Evolutionary conservation across 2,113 vertebrate genomes (phyloP).

Genomic region (Semicossyphus pulcher): DNA sequence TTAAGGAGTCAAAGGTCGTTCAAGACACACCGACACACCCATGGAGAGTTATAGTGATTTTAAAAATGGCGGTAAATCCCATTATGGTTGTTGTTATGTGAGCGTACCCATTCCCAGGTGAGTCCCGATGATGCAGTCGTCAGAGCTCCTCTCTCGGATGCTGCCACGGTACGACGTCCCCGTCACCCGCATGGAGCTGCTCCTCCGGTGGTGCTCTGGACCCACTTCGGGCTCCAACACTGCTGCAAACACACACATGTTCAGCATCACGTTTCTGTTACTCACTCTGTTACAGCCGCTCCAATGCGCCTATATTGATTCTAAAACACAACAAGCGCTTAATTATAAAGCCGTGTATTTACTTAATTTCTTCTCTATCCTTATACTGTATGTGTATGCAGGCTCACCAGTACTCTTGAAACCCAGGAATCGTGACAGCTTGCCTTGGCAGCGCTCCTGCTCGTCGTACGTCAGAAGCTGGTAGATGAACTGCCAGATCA

Average conservation of each 20-base stretch:
- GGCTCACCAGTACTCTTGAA: conserved; percentile 83
- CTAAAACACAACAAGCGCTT: neutral
- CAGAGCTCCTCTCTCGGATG: conserved; percentile 84
- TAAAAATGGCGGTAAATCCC: too few species aligned
- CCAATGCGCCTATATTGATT: neutral
- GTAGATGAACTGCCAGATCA: conserved; percentile 99
- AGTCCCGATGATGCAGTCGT: conserved; percentile 88
- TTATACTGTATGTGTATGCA: neutral
- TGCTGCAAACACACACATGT: conserved; percentile 51
- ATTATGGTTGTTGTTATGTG: neutral
- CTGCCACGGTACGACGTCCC: conserved; percentile 84
- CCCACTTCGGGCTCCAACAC: conserved; percentile 81
- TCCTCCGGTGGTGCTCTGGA: conserved; percentile 83
- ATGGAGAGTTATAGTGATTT: neutral
- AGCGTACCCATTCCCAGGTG: conserved; percentile 85
- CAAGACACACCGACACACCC: too few species aligned
- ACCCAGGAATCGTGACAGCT: conserved; percentile 96
- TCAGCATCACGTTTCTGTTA: too few species aligned
- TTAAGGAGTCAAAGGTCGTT: too few species aligned
- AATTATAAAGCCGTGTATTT: too few species aligned
- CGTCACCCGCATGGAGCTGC: conserved; percentile 89
- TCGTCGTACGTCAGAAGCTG: conserved; percentile 97
- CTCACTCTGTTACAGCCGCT: too few species aligned
- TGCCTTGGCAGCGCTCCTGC: conserved; percentile 95
- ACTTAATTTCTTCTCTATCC: too few species aligned